Evolutionary conservation across 2,888 invertebrate species (phyloP).

Genomic region (Himalopsyche anomala): DNA sequence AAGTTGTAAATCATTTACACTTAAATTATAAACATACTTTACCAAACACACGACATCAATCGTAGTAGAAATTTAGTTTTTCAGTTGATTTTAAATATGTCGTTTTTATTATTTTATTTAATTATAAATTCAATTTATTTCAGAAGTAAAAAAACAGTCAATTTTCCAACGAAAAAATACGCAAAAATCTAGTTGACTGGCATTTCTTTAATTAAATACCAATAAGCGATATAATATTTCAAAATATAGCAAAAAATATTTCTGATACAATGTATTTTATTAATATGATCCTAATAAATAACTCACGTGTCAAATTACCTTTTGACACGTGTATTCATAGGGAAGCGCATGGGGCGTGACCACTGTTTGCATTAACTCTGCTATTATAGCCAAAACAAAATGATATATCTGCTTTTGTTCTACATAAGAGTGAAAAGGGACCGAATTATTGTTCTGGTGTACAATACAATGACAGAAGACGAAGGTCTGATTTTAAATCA

Average conservation of each 20-base stretch:
- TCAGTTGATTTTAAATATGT: too few relatives aligned
- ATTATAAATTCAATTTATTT: too few relatives aligned
- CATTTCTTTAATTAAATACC: background rate
- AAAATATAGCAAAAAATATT: background rate
- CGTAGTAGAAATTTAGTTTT: too few relatives aligned
- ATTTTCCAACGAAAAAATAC: too few relatives aligned
- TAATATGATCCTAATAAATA: slow-evolving; percentile 55
- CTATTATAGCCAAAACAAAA: slow-evolving; percentile 16
- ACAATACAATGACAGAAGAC: background rate
- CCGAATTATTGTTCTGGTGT: background rate
- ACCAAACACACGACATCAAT: too few relatives aligned
- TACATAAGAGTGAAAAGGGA: background rate
- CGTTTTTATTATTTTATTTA: too few relatives aligned
- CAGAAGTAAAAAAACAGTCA: too few relatives aligned
- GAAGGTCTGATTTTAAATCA: slow-evolving; percentile 7
- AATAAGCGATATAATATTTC: background rate
- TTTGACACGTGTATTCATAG: slow-evolving; percentile 49
- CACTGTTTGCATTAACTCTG: slow-evolving; percentile 26
- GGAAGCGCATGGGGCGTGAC: slow-evolving; percentile 30
- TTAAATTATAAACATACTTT: too few relatives aligned
- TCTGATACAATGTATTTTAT: slow-evolving; percentile 7
- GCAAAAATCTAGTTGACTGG: background rate
- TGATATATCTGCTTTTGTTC: slow-evolving; percentile 21
- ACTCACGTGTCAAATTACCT: slow-evolving; percentile 59
- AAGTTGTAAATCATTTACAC: too few relatives aligned